phyloP scores from a whole-genome alignment of 2,797 vertebrate species.

The Emydoidea blandingii region DNA sequence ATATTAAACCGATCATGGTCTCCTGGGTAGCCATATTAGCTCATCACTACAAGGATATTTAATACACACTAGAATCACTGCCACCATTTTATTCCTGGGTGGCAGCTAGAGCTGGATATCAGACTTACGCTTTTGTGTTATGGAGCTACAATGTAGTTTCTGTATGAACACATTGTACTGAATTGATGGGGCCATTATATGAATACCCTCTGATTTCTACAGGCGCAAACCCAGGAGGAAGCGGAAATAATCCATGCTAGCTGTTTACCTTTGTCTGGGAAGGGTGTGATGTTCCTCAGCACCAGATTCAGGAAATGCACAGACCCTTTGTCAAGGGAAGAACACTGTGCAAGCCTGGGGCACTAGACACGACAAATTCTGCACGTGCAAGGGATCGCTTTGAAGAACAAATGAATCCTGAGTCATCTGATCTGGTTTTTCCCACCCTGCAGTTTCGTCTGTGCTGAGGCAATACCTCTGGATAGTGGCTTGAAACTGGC shows the following conservation, averaged over 20 bases:
- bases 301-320: fast-evolving
- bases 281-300: background rate
- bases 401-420: background rate
- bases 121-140: background rate
- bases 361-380: background rate
- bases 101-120: background rate
- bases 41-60: background rate
- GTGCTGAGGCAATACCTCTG: fast-evolving
- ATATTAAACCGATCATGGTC: background rate
- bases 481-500: background rate
- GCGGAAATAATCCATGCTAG: too few species aligned
- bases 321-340: fast-evolving
- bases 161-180: background rate
- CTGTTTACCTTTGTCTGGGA: background rate
- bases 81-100: background rate
- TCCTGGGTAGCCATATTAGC: background rate
- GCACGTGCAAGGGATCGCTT: background rate
- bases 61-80: background rate
- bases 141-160: background rate
- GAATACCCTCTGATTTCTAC: too few species aligned
- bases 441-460: fast-evolving
- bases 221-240: background rate
- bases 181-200: background rate
- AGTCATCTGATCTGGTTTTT: background rate
- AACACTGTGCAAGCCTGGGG: fast-evolving